phyloP scores from a whole-genome alignment of 2,888 invertebrate species.

The Clistopyga incitator region DNA sequence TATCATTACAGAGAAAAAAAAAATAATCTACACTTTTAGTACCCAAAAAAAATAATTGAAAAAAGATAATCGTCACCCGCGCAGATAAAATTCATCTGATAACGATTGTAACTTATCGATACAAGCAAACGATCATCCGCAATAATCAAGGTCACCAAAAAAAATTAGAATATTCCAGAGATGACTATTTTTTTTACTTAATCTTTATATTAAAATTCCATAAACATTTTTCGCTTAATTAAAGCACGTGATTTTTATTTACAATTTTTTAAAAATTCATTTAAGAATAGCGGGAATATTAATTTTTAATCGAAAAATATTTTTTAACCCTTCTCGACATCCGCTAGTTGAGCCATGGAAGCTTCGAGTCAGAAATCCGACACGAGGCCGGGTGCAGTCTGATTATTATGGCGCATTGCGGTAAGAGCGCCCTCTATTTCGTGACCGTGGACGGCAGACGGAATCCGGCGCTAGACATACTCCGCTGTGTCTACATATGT shows the following conservation, averaged over 20 bases:
- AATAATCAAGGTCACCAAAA: neutral
- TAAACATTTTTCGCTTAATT: too few relatives aligned
- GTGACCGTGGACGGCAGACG: constrained; percentile 71
- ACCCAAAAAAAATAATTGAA: too few relatives aligned
- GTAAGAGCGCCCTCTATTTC: constrained; percentile 77
- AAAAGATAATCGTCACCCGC: constrained; percentile 25
- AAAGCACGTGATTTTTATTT: too few relatives aligned
- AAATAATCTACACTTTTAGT: too few relatives aligned
- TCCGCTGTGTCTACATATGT: constrained; percentile 21
- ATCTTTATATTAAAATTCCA: too few relatives aligned
- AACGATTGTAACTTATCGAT: constrained; percentile 40
- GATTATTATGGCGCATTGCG: constrained; percentile 77
- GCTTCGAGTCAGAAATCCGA: constrained; percentile 15
- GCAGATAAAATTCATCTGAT: constrained; percentile 59
- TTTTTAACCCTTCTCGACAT: neutral
- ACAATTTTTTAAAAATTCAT: too few relatives aligned
- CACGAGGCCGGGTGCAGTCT: constrained; percentile 61
- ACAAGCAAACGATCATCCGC: constrained; percentile 20
- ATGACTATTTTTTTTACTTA: too few relatives aligned
- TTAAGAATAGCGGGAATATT: too few relatives aligned
- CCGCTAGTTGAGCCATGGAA: constrained; percentile 3
- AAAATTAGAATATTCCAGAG: neutral
- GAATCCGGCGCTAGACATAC: constrained; percentile 42
- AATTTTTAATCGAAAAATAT: too few relatives aligned
- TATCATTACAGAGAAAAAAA: neutral